Percentiles rank a stretch among this genome's conserved stretches.
These are phyloP conservation scores for Ctenicera cuprea DNA, from an alignment of 2,888 invertebrate genomes.

Conservation along the genomic window DNA sequence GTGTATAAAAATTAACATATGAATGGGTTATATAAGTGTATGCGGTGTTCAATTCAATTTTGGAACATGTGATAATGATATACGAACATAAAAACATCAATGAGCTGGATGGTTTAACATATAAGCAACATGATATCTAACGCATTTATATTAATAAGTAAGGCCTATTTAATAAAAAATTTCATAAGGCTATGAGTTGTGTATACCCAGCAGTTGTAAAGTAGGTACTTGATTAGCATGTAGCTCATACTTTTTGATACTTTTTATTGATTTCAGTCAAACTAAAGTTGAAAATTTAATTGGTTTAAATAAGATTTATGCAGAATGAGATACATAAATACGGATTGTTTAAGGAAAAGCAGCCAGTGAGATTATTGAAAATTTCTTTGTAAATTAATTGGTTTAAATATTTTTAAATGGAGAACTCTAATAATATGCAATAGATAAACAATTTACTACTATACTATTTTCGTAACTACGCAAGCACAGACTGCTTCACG, in stretches of 20 bases:
- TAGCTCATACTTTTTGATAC: background rate
- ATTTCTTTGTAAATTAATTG: too few relatives aligned
- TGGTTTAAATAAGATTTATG: too few relatives aligned
- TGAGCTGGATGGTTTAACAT: constrained; percentile 53
- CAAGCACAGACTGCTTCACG: too few relatives aligned
- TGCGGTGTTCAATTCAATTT: constrained; percentile 60
- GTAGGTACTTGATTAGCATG: constrained; percentile 27
- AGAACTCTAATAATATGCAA: too few relatives aligned
- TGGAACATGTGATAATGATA: constrained; percentile 60
- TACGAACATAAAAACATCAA: constrained; percentile 59
- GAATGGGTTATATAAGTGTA: constrained; percentile 59
- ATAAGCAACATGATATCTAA: constrained; percentile 54
- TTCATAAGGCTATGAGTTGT: constrained; percentile 30
- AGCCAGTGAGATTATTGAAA: too few relatives aligned
- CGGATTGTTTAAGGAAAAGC: too few relatives aligned
- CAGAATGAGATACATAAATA: too few relatives aligned
- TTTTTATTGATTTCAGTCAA: background rate
- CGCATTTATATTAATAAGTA: constrained; percentile 56
- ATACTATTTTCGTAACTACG: too few relatives aligned
- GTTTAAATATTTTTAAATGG: too few relatives aligned
- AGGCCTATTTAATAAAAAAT: constrained; percentile 43
- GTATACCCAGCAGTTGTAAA: constrained; percentile 21
- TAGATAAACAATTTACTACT: too few relatives aligned
- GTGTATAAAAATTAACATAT: constrained; percentile 59
- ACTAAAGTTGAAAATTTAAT: too few relatives aligned